phyloP scores from a whole-genome alignment of 2,888 invertebrate species.

The Suillia variegata region DNA sequence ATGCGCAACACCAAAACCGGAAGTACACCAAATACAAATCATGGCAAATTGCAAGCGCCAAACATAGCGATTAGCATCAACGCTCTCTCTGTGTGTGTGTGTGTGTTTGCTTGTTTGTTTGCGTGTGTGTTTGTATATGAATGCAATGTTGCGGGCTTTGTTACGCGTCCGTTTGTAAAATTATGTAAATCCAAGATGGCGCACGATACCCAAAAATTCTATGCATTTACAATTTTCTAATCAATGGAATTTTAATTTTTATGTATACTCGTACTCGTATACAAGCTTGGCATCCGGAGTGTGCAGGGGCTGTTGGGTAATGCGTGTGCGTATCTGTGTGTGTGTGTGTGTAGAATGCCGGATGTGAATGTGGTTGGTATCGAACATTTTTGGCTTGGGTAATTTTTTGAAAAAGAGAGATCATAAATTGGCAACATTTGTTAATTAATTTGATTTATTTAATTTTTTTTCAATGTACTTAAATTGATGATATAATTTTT shows the following conservation, averaged over 20 bases:
- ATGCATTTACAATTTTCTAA: conserved; percentile 60
- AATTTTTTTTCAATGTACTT: too few species aligned
- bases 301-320: conserved; percentile 6
- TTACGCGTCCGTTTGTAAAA: conserved; percentile 28
- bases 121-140: neutral
- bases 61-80: conserved; percentile 2
- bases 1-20: conserved; percentile 4
- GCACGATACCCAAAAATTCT: conserved; percentile 49
- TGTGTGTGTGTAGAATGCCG: too few species aligned
- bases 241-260: conserved; percentile 59
- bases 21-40: conserved; percentile 11
- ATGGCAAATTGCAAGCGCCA: conserved; percentile 11
- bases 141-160: too few species aligned
- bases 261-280: too few species aligned
- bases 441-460: too few species aligned
- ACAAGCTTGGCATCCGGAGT: conserved; percentile 32
- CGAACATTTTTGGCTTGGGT: neutral
- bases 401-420: too few species aligned
- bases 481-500: too few species aligned
- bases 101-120: neutral
- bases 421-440: too few species aligned
- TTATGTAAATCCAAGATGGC: conserved; percentile 57
- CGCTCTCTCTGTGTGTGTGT: neutral
- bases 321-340: neutral
- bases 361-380: too few species aligned